Base-by-base conservation (phyloP, 2,888 invertebrate species). In the Lypha dubia region DNA sequence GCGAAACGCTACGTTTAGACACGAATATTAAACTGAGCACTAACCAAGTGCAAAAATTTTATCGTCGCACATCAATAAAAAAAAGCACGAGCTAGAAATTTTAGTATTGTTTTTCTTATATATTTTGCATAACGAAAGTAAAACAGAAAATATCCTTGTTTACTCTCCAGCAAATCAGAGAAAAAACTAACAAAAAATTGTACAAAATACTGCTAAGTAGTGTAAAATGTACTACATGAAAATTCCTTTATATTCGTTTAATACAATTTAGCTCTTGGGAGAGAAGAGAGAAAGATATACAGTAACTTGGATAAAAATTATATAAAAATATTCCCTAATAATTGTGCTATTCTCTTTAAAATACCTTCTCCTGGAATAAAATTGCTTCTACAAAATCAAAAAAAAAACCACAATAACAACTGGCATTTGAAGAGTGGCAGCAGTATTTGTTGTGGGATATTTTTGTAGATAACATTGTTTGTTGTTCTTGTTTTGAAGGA, bases 21-120 rank as follows among this genome's bases (percentile, higher is more conserved):
- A 92, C 92, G 91, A 91, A 92, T 92, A 90, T 91, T 91, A 91
- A 92, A 92, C 92, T 92, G 91, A 92, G 90, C 88, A 86, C 76
- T 87, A 87, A 85, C 84, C 88, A 70, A 74, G 81, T 87, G 89
- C 90, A 89, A 91, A 90, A 90, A 89, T 86, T 87, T 86, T 85
- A 87, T 87, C 85, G 85, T 87, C 86, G 86, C 87, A 86, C 86
- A 87, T 85, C 81, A 67, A 81, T 79, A 82, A 83, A 68, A 79
- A 28, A 79, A 28, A 75, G 76, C 80, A 70, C 86, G 83, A 87
- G 73, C 53, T 32, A 46, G 17, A 53, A 62, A 63, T 38, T 46
- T 63, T 24, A 22, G 44, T 32, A 60, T 35, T 46, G 35, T 68
- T 58, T 68, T 71, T 51, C 60, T 60, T 67, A 15, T 41, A 68